These are phyloP conservation scores for Drosophila takahashii DNA, from an alignment of 1,140 invertebrate species.

Conservation along the genomic window DNA sequence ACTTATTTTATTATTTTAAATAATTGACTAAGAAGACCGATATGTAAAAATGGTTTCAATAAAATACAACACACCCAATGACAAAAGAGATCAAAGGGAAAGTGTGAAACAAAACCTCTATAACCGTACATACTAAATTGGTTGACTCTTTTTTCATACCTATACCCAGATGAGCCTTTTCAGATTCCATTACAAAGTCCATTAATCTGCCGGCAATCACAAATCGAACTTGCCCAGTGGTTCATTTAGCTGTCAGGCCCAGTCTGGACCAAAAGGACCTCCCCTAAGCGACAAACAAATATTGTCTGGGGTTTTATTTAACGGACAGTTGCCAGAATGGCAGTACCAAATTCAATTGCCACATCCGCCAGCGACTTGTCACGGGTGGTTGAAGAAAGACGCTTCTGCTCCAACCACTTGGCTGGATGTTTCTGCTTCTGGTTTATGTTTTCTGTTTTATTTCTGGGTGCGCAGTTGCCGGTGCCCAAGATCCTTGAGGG, in stretches of 20 bases:
- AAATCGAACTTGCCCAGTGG: slow-evolving; percentile 44
- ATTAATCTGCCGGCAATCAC: slow-evolving; percentile 48
- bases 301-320: slow-evolving; percentile 56
- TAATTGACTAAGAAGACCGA: neutral
- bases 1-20: no score
- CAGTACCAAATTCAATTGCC: slow-evolving; percentile 68
- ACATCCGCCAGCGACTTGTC: slow-evolving; percentile 65
- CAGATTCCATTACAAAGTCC: slow-evolving; percentile 46
- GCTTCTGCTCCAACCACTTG: slow-evolving; percentile 15
- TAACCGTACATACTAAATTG: slow-evolving; percentile 25
- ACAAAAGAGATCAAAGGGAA: slow-evolving; percentile 18
- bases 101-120: slow-evolving; percentile 5
- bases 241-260: slow-evolving; percentile 47
- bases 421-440: slow-evolving; percentile 3
- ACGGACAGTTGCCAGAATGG: slow-evolving; percentile 44
- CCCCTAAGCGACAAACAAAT: slow-evolving; percentile 50
- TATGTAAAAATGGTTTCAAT: neutral
- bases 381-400: slow-evolving; percentile 57
- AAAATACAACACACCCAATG: neutral
- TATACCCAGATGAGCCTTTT: slow-evolving; percentile 20
- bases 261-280: slow-evolving; percentile 20
- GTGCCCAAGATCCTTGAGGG: slow-evolving; percentile 51
- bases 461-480: slow-evolving; percentile 32
- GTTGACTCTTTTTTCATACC: neutral
- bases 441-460: slow-evolving; percentile 24